Base-by-base conservation (phyloP, 2,797 vertebrate species). In the Gymnoscopelus braueri region DNA sequence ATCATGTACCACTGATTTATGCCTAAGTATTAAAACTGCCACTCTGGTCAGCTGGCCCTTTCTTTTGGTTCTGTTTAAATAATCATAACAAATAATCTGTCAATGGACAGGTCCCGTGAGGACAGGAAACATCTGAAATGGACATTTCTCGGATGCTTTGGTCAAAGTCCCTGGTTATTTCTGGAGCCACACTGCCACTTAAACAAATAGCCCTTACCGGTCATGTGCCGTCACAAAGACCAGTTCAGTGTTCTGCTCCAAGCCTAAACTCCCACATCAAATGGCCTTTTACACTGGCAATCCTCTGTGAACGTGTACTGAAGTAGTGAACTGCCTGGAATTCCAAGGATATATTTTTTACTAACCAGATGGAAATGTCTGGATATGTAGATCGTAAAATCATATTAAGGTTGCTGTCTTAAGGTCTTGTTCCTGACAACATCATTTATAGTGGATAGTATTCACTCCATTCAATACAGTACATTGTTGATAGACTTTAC, bases 191-290 rank as follows among this genome's bases (percentile, higher is more conserved):
- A 75, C 64, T 72, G 73, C 83, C 88, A 86, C 83, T 89, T 89
- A 89, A 91, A 90, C 82, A 92, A 92, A 92, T 80, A 88, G 78
- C 74, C 19, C 51, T 72, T 62, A 11, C 66, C 68, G 83, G 86
- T 79, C 81, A 61, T 79, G 70, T 84, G 69, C 81, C 77, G 79
- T 86, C 83, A 80, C 86, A 82, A 79, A 86, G 87, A 83, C 75
- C 78, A 77, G 72, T 60, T 77, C 78, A 83, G 85, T 75, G 77
- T 79, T 78, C 65, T 60, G 67, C 65, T 78, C 77, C 69, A 35
- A 82, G 79, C 80, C 81, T 74, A 63, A 47, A 82, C 80, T 79
- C 87, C 90, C 92, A 93, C 91, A 92, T 94, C 87, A 94, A 89
- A 87, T 80, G 55, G 44, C 9, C 75, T 77, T 61, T 63, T 72